Conservation (phyloP, 2,113 vertebrate genomes). For the Micromys minutus region DNA sequence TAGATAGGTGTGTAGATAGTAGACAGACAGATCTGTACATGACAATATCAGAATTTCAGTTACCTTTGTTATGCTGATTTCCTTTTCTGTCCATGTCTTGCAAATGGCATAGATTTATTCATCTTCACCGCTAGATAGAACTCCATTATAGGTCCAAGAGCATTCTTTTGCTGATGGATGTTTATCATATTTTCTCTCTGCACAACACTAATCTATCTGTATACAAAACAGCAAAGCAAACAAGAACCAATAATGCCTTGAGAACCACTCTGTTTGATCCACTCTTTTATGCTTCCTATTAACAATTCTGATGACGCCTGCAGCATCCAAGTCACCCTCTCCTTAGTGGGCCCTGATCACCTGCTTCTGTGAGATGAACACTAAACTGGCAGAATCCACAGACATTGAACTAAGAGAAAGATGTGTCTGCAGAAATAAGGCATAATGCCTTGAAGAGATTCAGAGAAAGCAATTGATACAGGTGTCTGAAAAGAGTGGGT, state of each 20-base stretch:
- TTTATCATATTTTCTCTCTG: neutral
- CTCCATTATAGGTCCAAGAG: neutral
- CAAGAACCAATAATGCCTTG: neutral
- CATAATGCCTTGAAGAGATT: neutral
- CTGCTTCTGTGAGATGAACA: conserved; percentile 20
- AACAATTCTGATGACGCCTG: neutral
- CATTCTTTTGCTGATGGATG: neutral
- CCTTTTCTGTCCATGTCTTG: neutral
- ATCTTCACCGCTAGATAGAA: neutral
- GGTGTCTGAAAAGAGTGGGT: neutral
- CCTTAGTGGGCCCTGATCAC: neutral
- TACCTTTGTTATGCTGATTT: neutral
- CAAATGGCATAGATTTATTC: neutral
- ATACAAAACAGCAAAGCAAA: neutral
- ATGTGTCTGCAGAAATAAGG: neutral
- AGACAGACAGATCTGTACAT: too few relatives aligned
- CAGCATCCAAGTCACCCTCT: neutral
- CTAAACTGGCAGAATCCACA: neutral
- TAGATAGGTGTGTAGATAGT: neutral
- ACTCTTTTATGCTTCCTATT: conserved; percentile 5
- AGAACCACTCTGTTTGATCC: neutral
- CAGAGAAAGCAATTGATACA: neutral
- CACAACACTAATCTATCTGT: neutral
- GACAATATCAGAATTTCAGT: neutral
- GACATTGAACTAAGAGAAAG: neutral